Percentiles rank a stretch among this genome's conserved stretches.
phyloP scores from a whole-genome alignment of 2,113 vertebrate genomes.

The Helogale parvula region DNA sequence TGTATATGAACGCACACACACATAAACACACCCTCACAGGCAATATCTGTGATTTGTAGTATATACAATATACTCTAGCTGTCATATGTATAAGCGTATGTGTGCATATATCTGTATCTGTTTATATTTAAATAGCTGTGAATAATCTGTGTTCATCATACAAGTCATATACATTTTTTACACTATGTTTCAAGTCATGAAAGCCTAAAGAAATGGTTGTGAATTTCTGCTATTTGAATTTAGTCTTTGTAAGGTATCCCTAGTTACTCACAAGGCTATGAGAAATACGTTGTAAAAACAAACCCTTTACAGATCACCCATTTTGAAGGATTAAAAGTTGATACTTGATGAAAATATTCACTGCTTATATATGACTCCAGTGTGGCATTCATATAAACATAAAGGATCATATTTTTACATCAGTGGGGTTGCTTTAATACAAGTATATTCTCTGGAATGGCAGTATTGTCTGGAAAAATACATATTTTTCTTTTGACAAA shows the following conservation, averaged over 20 bases:
- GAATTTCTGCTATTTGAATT: not conserved
- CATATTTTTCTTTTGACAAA: not conserved
- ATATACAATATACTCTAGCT: not conserved
- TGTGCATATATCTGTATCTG: not conserved
- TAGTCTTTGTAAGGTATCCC: not conserved
- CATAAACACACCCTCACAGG: fast-evolving
- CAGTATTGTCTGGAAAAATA: not conserved
- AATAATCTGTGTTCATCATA: not conserved
- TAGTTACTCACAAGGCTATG: not conserved
- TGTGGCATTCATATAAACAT: not conserved
- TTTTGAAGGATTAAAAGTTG: not conserved
- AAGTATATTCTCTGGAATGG: not conserved
- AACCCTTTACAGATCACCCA: not conserved
- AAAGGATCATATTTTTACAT: not conserved
- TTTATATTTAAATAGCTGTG: not conserved
- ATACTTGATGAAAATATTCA: not conserved
- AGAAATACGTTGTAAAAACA: not conserved
- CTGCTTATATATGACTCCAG: not conserved
- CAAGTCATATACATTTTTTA: not conserved
- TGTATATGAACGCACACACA: not conserved
- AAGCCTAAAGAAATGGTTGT: not conserved
- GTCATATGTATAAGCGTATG: not conserved
- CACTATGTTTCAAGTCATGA: not conserved
- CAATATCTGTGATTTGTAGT: not conserved
- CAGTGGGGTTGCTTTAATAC: not conserved